Conservation (phyloP, 2,888 invertebrate species). For the Lepidonotus clava region DNA sequence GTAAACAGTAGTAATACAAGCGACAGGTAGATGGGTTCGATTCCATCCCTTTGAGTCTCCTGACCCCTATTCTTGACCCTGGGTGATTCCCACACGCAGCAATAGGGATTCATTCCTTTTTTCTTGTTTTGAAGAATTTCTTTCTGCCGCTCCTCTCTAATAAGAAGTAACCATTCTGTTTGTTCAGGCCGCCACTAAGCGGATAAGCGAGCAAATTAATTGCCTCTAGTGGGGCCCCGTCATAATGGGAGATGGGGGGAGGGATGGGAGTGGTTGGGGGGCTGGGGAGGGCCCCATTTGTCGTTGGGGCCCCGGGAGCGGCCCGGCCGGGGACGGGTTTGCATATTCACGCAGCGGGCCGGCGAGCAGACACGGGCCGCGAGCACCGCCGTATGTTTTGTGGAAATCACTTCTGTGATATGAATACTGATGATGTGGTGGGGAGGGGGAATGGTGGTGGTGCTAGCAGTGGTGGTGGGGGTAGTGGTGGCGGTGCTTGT, state of each 20-base stretch:
- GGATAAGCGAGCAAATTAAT: slow-evolving; percentile 46
- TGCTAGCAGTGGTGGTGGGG: not conserved
- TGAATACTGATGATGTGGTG: slow-evolving; percentile 30
- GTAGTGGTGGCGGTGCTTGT: not conserved
- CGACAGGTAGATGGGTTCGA: too few relatives aligned
- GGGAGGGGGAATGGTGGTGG: not conserved
- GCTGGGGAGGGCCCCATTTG: slow-evolving; percentile 12
- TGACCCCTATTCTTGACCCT: too few relatives aligned
- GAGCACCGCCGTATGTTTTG: slow-evolving; percentile 34
- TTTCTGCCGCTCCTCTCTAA: not conserved
- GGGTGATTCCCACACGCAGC: too few relatives aligned
- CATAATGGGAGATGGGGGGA: not conserved
- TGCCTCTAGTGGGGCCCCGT: slow-evolving; percentile 25
- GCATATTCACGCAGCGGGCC: slow-evolving; percentile 38
- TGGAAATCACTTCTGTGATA: slow-evolving; percentile 46
- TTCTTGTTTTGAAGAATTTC: not conserved
- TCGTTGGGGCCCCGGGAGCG: not conserved
- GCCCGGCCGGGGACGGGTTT: not conserved
- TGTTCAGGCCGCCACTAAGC: slow-evolving; percentile 25
- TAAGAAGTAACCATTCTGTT: slow-evolving; percentile 42
- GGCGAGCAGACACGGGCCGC: slow-evolving; percentile 32
- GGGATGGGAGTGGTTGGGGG: not conserved
- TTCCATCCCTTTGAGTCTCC: too few relatives aligned
- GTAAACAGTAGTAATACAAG: too few relatives aligned
- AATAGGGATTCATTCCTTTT: not conserved